A percentile compares a stretch with the other conserved stretches of the same genome.
Evolutionary conservation across 1,140 invertebrate genomes (phyloP).

Genomic region (Scaptomyza pallida): DNA sequence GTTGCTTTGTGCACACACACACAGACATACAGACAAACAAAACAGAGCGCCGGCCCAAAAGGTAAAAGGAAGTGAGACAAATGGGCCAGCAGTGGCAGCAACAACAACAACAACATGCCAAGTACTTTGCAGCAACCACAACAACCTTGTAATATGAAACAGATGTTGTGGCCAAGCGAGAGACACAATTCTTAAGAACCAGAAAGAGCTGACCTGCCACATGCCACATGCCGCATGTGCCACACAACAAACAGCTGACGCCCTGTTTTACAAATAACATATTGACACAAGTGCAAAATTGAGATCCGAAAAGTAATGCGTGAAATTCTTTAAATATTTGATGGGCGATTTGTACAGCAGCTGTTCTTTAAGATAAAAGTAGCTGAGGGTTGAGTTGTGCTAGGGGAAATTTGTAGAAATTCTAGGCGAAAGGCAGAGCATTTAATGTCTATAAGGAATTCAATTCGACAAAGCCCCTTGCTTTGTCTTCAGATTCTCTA

Average conservation of each 20-base stretch:
- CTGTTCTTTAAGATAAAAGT: slow-evolving; percentile 6
- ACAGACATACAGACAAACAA: neutral
- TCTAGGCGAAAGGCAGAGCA: too few relatives aligned
- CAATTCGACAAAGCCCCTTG: too few relatives aligned
- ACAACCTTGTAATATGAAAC: slow-evolving; percentile 65
- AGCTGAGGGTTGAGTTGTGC: neutral
- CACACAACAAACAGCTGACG: slow-evolving; percentile 47
- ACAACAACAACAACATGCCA: slow-evolving; percentile 26
- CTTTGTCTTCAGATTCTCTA: too few relatives aligned
- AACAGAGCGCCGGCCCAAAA: slow-evolving; percentile 33
- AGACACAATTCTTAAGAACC: neutral
- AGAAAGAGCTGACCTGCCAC: slow-evolving; percentile 48
- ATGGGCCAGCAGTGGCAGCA: slow-evolving; percentile 55
- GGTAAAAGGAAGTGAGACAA: slow-evolving; percentile 81
- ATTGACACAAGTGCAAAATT: slow-evolving; percentile 7
- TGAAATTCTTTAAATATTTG: neutral
- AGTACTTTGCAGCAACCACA: slow-evolving; percentile 38
- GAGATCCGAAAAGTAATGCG: neutral
- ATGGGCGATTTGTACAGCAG: neutral
- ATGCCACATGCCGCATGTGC: slow-evolving; percentile 57
- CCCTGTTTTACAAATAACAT: neutral
- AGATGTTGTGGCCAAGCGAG: slow-evolving; percentile 54
- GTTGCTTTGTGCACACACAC: slow-evolving; percentile 48
- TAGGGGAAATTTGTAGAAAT: too few relatives aligned
- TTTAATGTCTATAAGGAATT: too few relatives aligned